Conservation (phyloP, 2,888 invertebrate genomes). For the Leptinotarsa rubiginosa region DNA sequence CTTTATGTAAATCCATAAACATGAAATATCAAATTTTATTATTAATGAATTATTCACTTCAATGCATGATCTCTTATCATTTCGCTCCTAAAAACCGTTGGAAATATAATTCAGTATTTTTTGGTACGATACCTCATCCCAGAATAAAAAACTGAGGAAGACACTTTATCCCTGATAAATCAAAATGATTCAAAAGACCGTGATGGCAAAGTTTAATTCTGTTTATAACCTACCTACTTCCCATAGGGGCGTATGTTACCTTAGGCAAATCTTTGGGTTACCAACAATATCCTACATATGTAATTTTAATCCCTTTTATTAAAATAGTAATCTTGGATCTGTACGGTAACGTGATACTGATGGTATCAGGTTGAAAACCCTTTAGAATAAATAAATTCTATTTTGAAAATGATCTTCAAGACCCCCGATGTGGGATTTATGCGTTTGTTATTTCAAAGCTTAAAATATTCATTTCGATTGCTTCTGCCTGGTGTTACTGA, state of each 20-base stretch:
- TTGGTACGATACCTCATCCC: constrained; percentile 47
- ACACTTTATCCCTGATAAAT: constrained; percentile 54
- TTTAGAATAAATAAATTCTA: constrained; percentile 56
- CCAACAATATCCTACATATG: constrained; percentile 64
- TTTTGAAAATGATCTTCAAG: constrained; percentile 49
- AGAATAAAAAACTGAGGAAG: constrained; percentile 32
- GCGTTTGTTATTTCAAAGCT: constrained; percentile 54
- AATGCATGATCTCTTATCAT: no score
- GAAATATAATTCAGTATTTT: constrained; percentile 42
- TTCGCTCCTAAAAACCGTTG: constrained; percentile 29
- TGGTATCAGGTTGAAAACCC: constrained; percentile 62
- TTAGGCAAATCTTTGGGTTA: constrained; percentile 55
- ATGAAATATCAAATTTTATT: no score
- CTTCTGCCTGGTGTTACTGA: constrained; percentile 37
- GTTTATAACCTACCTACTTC: constrained; percentile 57
- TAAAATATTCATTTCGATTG: constrained; percentile 52
- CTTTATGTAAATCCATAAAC: no score
- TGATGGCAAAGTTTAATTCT: constrained; percentile 56
- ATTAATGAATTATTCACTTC: no score
- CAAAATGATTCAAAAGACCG: constrained; percentile 57
- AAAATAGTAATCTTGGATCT: constrained; percentile 64
- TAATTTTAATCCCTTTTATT: constrained; percentile 67
- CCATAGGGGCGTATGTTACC: constrained; percentile 59
- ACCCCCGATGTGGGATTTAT: constrained; percentile 54
- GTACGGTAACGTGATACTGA: constrained; percentile 65